A percentile compares a stretch with the other conserved stretches of the same genome.
These are phyloP conservation scores for Melangyna quadrimaculata DNA, from an alignment of 2,888 invertebrate genomes.

Conservation along the genomic window DNA sequence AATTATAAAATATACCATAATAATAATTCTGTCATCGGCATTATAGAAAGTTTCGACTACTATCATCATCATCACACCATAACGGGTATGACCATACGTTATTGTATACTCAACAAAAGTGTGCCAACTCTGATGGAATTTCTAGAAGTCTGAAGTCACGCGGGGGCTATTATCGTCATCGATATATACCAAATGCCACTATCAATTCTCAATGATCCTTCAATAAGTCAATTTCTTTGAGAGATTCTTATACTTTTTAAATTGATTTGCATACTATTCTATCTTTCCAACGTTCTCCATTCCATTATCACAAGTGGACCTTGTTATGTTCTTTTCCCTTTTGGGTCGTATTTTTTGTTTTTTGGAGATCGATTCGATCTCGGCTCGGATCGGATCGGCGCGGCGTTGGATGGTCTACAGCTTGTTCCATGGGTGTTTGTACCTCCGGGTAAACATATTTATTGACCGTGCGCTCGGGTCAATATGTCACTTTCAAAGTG, in stretches of 20 bases:
- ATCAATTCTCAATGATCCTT: constrained; percentile 71
- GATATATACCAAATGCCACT: constrained; percentile 58
- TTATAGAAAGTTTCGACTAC: constrained; percentile 16
- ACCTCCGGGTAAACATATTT: constrained; percentile 71
- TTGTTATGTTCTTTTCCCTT: constrained; percentile 50
- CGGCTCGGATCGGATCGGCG: constrained; percentile 5
- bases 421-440: constrained; percentile 56
- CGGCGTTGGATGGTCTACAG: constrained; percentile 36
- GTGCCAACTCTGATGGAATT: constrained; percentile 51
- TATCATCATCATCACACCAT: not conserved
- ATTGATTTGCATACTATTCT: constrained; percentile 69
- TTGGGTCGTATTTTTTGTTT: constrained; percentile 37
- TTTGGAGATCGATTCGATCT: constrained; percentile 54
- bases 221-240: constrained; percentile 67
- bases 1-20: constrained; percentile 5
- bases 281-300: constrained; percentile 44
- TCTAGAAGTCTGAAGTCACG: constrained; percentile 40
- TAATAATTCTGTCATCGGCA: constrained; percentile 30
- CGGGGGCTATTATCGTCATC: constrained; percentile 43
- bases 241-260: constrained; percentile 54
- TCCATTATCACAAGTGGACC: constrained; percentile 64
- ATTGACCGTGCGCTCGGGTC: constrained; percentile 70
- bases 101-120: constrained; percentile 18
- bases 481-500: constrained; percentile 72
- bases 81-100: not conserved